Evolutionary conservation across 2,888 invertebrate species (phyloP).

Genomic region (Diarsia mendica): DNA sequence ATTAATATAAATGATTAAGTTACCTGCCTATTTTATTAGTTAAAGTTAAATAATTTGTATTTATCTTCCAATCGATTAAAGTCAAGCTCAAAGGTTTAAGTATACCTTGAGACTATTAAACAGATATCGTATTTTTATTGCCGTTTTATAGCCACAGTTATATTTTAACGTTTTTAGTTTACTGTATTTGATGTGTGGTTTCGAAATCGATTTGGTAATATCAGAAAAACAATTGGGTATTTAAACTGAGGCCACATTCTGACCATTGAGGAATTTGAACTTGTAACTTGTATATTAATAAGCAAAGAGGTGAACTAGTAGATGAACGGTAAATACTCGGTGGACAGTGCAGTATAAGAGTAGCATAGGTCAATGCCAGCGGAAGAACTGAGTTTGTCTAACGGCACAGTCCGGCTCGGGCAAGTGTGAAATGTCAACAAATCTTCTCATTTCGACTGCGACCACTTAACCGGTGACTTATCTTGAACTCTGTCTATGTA

Average conservation of each 20-base stretch:
- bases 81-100: constrained; percentile 52
- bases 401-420: constrained; percentile 75
- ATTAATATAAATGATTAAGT: constrained; percentile 30
- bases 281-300: constrained; percentile 30
- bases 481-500: constrained; percentile 51
- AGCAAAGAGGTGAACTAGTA: constrained; percentile 23
- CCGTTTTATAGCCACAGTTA: constrained; percentile 56
- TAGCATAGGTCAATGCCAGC: constrained; percentile 83
- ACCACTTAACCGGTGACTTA: constrained; percentile 49
- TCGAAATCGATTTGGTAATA: constrained; percentile 60
- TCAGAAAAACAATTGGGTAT: constrained; percentile 51
- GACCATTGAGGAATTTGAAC: constrained; percentile 25
- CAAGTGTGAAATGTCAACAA: constrained; percentile 83
- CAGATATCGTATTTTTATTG: constrained; percentile 56
- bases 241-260: constrained; percentile 44
- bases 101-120: constrained; percentile 47
- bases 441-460: constrained; percentile 52
- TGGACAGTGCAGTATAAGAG: constrained; percentile 58
- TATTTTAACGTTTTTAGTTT: constrained; percentile 51
- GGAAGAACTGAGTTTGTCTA: constrained; percentile 79
- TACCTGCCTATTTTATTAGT: constrained; percentile 30
- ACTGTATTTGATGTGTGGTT: constrained; percentile 53
- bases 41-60: constrained; percentile 42
- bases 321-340: constrained; percentile 48
- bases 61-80: constrained; percentile 36